These are phyloP conservation scores for Melieria crassipennis DNA, from an alignment of 2,888 invertebrate species.

Conservation along the genomic window DNA sequence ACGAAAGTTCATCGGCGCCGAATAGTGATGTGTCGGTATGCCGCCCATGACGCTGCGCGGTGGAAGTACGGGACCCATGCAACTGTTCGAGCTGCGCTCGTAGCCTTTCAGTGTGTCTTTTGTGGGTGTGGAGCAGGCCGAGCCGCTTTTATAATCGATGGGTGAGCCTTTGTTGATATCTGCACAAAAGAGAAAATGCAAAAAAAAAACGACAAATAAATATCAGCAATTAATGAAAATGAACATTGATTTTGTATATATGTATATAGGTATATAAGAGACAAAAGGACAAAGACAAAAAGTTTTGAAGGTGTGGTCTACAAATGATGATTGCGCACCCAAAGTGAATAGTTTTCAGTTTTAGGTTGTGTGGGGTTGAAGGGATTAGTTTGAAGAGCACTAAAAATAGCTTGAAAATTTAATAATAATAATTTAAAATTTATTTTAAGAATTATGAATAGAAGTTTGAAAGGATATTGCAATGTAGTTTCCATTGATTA, in stretches of 20 bases:
- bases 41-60: constrained; percentile 70
- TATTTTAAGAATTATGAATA: too few species aligned
- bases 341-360: too few species aligned
- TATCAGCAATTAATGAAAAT: constrained; percentile 4
- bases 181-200: constrained; percentile 59
- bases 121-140: constrained; percentile 88
- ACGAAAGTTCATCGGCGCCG: constrained; percentile 86
- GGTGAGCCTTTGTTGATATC: constrained; percentile 90
- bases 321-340: too few species aligned
- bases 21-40: constrained; percentile 78
- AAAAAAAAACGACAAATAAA: constrained; percentile 2
- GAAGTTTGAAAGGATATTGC: too few species aligned
- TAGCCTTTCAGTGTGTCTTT: constrained; percentile 73
- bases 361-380: too few species aligned
- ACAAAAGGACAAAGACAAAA: too few species aligned
- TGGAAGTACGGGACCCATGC: constrained; percentile 78
- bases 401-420: too few species aligned
- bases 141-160: constrained; percentile 86
- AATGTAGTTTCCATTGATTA: too few species aligned
- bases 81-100: constrained; percentile 71
- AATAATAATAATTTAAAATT: too few species aligned
- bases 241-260: neutral
- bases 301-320: too few species aligned
- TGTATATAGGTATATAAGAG: neutral
- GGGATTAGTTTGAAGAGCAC: too few species aligned